Conservation (phyloP, 2,113 vertebrate species). For the Onychorhynchus coronatus region DNA sequence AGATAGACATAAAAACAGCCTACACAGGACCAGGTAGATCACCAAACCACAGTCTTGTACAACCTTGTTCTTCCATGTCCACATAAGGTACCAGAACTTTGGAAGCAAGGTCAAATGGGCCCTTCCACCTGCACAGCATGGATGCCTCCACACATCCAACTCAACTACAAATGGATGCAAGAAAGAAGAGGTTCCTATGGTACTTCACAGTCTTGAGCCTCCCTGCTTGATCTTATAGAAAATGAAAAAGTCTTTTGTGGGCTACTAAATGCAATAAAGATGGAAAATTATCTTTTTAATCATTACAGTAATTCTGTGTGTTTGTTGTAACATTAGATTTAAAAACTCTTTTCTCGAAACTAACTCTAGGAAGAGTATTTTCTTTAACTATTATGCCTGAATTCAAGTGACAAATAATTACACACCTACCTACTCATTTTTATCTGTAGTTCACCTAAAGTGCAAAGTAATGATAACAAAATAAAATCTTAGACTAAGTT, state of each 20-base stretch:
- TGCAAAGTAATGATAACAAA: not conserved
- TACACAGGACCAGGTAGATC: not conserved
- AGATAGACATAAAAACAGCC: not conserved
- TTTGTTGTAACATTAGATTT: not conserved
- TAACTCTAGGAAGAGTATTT: not conserved
- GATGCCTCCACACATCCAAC: too few relatives aligned
- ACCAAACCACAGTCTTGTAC: not conserved
- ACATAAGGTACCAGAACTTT: rapidly evolving
- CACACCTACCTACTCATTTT: not conserved
- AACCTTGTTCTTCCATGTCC: not conserved
- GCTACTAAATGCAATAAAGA: not conserved
- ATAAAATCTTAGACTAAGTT: not conserved
- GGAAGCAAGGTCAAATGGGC: not conserved
- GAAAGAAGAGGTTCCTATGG: not conserved
- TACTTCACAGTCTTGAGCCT: not conserved
- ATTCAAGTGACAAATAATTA: not conserved
- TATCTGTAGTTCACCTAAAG: not conserved
- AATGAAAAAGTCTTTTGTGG: not conserved
- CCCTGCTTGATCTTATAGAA: not conserved
- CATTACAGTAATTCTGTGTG: not conserved
- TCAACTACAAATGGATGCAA: not conserved
- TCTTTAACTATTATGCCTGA: not conserved
- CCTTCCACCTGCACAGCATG: not conserved
- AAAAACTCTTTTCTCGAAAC: not conserved
- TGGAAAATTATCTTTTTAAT: not conserved